Evolutionary conservation across 2,113 vertebrate species (phyloP).

Genomic region (Theropithecus gelada): DNA sequence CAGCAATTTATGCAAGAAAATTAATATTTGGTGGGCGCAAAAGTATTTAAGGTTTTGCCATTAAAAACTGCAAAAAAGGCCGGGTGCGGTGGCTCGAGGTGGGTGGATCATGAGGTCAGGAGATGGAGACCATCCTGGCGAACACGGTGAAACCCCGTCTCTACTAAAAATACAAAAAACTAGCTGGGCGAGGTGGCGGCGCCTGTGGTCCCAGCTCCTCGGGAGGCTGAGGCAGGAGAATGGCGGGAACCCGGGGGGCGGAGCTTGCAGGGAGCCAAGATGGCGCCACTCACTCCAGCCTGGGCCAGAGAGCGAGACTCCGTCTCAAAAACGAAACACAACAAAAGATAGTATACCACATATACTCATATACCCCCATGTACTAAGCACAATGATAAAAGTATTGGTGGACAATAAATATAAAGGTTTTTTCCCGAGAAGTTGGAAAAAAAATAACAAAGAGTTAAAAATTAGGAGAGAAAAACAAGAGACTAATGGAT

Average conservation of each 20-base stretch:
- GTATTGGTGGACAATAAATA: background rate
- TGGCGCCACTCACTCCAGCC: too few relatives aligned
- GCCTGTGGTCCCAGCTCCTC: too few relatives aligned
- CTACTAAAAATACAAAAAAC: too few relatives aligned
- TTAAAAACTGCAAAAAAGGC: background rate
- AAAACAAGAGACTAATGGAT: background rate
- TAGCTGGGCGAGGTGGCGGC: too few relatives aligned
- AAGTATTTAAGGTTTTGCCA: too few relatives aligned
- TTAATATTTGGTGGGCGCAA: background rate
- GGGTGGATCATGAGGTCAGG: too few relatives aligned
- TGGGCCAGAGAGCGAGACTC: accelerated
- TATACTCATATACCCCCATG: background rate
- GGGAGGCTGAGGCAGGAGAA: too few relatives aligned
- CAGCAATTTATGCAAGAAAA: background rate
- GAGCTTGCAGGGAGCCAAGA: too few relatives aligned
- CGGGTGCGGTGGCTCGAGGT: too few relatives aligned
- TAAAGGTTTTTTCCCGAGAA: background rate
- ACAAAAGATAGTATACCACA: background rate
- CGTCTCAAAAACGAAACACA: background rate
- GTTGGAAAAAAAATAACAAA: background rate
- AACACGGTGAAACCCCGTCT: too few relatives aligned
- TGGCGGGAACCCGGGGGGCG: too few relatives aligned
- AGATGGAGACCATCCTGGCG: accelerated
- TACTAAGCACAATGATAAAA: background rate
- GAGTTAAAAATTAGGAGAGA: background rate